Base-by-base conservation (phyloP, 2,113 vertebrate genomes). In the Leucoraja erinaceus region DNA sequence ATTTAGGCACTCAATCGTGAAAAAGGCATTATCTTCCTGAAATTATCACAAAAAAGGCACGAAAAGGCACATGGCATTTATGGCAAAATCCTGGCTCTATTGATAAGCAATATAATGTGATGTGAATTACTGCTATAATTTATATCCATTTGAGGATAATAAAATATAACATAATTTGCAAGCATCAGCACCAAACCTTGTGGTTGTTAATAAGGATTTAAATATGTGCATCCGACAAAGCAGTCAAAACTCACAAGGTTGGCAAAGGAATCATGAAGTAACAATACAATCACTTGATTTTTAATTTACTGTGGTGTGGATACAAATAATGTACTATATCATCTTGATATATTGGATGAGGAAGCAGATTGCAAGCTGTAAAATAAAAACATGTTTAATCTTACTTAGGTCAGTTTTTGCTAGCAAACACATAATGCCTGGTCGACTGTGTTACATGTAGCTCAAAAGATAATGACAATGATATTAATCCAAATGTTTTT, bases 121-220 rank as follows among this genome's bases (percentile, higher is more conserved):
- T 9, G 33, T 72, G 47, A 91, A 91, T 72, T 72, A 72, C 38
- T 54, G 61, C 33, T 33, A 59, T 84, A 56, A 84, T 84, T 84
- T 90, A 91, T 72, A 91, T 72, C 20, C 68, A 91, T 88, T 91
- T 91, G 66, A 54, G 22, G 33, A 91, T 72, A 91, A 91, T 90
- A 25, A 90, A 90, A 90, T 3, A 70, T 18, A 72, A 91, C 33
- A 70, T 14, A 72, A 91, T 70, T 91, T 91, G 90, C 90, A 91
- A 28, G 33, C 10, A 91, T 91, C 90, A 91, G 90, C 68, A 91
- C 68, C 38, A 72, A 72, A 70, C 33, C 8, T 14, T 70, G 33
- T 54, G 5, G 33, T 47, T 91, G 90, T 74, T 74, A 47, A 74
- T 72, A 22, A 22, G 10, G 12, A 33, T 72, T 31, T 91, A 20